A percentile compares a stretch with the other conserved stretches of the same genome.
phyloP scores from a whole-genome alignment of 2,888 invertebrate species.

The Pollenia amentaria region DNA sequence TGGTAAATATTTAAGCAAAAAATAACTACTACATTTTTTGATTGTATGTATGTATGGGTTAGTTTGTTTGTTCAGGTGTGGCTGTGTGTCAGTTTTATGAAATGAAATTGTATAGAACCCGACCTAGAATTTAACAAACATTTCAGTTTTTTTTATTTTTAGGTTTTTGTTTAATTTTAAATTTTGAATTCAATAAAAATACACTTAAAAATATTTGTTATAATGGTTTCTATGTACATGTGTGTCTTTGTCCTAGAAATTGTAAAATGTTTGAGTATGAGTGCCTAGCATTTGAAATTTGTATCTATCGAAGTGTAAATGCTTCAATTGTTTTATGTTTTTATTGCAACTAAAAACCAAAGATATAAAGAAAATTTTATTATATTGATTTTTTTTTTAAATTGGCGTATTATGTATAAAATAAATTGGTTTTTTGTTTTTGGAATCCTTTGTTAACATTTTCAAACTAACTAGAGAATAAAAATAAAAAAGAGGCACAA shows the following conservation, averaged over 20 bases:
- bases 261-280: background rate
- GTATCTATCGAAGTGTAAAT: conserved; percentile 41
- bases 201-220: background rate
- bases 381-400: background rate
- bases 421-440: conserved; percentile 47
- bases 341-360: background rate
- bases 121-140: background rate
- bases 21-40: conserved; percentile 9
- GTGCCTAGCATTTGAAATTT: conserved; percentile 8
- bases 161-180: background rate
- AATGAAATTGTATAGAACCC: conserved; percentile 9
- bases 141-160: background rate
- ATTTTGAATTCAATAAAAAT: conserved; percentile 12
- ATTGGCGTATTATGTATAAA: conserved; percentile 34
- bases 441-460: background rate
- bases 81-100: background rate
- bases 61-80: background rate
- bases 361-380: no score
- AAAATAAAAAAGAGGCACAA: no score
- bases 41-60: background rate
- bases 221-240: background rate
- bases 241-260: background rate
- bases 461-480: no score
- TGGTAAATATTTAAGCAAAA: conserved; percentile 35
- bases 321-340: conserved; percentile 39